Evolutionary conservation across 2,113 vertebrate genomes (phyloP).

Genomic region (Cyanoliseus patagonus): DNA sequence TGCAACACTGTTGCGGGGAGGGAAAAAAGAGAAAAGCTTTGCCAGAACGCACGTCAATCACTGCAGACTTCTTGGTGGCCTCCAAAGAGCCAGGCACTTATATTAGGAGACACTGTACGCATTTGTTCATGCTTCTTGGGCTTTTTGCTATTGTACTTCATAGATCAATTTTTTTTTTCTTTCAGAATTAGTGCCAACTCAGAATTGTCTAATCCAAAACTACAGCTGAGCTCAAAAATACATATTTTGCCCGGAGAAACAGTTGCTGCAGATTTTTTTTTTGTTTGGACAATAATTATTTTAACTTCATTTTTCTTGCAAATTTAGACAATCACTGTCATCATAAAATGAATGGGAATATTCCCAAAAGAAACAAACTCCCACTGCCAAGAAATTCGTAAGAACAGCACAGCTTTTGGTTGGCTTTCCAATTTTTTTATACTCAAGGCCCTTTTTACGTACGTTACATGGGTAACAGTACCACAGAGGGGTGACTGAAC

Average conservation of each 20-base stretch:
- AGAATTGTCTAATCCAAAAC: slow-evolving; percentile 40
- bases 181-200: slow-evolving; percentile 47
- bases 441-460: neutral
- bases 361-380: slow-evolving; percentile 20
- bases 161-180: slow-evolving; percentile 15
- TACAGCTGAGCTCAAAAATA: neutral
- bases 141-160: slow-evolving; percentile 50
- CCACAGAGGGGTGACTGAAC: neutral
- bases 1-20: slow-evolving; percentile 64
- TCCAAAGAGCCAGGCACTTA: slow-evolving; percentile 54
- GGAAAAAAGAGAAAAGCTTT: neutral
- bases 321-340: slow-evolving; percentile 46
- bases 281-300: neutral
- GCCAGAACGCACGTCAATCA: slow-evolving; percentile 79
- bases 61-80: slow-evolving; percentile 75
- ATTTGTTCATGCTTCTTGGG: slow-evolving; percentile 49
- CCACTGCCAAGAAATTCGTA: neutral
- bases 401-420: neutral
- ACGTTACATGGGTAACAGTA: neutral
- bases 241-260: slow-evolving; percentile 8
- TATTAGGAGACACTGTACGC: slow-evolving; percentile 48
- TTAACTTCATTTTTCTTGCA: slow-evolving; percentile 10
- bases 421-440: neutral
- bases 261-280: neutral
- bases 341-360: slow-evolving; percentile 14